Conservation (phyloP, 2,888 invertebrate species). For the Pelosia muscerda region DNA sequence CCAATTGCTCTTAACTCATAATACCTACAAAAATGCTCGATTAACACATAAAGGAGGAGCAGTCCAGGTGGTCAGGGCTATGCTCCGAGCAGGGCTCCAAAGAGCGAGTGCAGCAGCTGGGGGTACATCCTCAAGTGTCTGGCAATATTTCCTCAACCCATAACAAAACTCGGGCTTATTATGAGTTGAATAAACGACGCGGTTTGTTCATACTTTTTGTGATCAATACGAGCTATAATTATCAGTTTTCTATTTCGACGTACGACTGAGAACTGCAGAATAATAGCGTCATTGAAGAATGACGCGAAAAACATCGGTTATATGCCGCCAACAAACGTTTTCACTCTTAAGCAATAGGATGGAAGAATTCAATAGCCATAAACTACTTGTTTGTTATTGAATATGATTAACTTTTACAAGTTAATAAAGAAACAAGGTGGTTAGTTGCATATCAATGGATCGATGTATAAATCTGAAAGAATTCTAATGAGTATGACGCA, state of each 20-base stretch:
- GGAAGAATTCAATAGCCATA: constrained; percentile 64
- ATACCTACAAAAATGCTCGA: neutral
- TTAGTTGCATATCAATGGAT: constrained; percentile 23
- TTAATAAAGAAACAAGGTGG: constrained; percentile 27
- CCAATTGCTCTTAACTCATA: neutral
- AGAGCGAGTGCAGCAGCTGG: constrained; percentile 85
- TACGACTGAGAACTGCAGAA: constrained; percentile 73
- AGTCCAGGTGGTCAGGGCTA: constrained; percentile 86
- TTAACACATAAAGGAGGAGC: constrained; percentile 88
- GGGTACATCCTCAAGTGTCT: neutral
- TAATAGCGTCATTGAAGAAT: constrained; percentile 71
- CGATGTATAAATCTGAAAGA: constrained; percentile 14
- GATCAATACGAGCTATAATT: constrained; percentile 62
- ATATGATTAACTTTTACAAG: constrained; percentile 61
- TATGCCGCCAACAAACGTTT: constrained; percentile 57
- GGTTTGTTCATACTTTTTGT: constrained; percentile 55
- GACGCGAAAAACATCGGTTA: constrained; percentile 62
- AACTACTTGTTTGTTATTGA: constrained; percentile 46
- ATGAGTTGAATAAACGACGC: neutral
- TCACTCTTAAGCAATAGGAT: constrained; percentile 70
- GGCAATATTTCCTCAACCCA: constrained; percentile 33
- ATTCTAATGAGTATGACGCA: neutral
- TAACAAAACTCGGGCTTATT: constrained; percentile 43
- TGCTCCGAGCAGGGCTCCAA: constrained; percentile 75
- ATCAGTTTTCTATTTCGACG: constrained; percentile 76